phyloP scores from a whole-genome alignment of 2,888 invertebrate genomes.

The Diarsia mendica region DNA sequence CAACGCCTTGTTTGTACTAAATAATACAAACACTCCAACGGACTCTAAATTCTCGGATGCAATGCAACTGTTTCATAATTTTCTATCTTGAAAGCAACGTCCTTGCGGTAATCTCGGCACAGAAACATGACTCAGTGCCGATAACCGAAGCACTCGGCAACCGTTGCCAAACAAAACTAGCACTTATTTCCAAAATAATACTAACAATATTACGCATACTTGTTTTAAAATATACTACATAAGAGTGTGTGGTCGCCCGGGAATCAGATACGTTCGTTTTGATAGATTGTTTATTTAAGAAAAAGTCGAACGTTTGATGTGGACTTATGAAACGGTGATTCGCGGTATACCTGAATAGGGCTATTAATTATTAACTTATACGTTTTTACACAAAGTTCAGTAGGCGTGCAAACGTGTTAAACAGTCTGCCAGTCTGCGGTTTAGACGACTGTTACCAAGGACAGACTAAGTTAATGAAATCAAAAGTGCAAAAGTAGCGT shows the following conservation, averaged over 20 bases:
- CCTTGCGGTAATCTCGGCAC: slow-evolving; percentile 83
- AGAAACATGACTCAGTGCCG: slow-evolving; percentile 82
- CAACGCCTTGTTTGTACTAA: slow-evolving; percentile 47
- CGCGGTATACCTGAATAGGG: slow-evolving; percentile 18
- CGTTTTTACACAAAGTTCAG: slow-evolving; percentile 19
- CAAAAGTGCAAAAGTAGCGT: background rate
- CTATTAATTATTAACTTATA: slow-evolving; percentile 29
- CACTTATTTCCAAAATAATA: slow-evolving; percentile 79
- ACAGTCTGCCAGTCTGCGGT: background rate
- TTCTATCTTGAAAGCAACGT: slow-evolving; percentile 81
- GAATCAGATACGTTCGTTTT: slow-evolving; percentile 44
- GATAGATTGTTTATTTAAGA: slow-evolving; percentile 54
- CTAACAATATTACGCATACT: slow-evolving; percentile 71
- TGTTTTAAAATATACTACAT: slow-evolving; percentile 64
- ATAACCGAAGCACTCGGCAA: slow-evolving; percentile 79
- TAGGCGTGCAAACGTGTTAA: background rate
- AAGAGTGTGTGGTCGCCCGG: slow-evolving; percentile 50
- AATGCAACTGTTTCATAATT: slow-evolving; percentile 74
- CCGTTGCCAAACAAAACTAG: slow-evolving; percentile 81
- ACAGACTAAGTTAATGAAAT: slow-evolving; percentile 3
- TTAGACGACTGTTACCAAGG: background rate
- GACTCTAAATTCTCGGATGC: slow-evolving; percentile 52
- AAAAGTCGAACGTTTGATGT: slow-evolving; percentile 56
- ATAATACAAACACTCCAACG: slow-evolving; percentile 43
- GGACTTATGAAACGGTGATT: slow-evolving; percentile 43